These are phyloP conservation scores for Leptestheria dahalacensis DNA, from an alignment of 1,140 invertebrate species.

Conservation along the genomic window DNA sequence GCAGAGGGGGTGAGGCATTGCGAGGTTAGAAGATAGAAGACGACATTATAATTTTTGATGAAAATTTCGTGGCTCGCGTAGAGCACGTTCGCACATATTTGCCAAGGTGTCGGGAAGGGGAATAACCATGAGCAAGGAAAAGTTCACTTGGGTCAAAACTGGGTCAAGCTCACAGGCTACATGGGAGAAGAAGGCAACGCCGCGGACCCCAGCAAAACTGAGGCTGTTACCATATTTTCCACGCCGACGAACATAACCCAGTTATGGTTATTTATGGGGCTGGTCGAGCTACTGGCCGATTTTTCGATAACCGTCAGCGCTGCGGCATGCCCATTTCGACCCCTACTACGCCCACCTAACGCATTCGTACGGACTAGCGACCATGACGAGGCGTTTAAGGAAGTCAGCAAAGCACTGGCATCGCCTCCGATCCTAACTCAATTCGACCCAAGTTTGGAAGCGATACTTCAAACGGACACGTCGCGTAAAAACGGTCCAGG, in stretches of 20 bases:
- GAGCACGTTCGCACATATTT: slow-evolving; percentile 21
- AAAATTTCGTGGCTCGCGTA: slow-evolving; percentile 17
- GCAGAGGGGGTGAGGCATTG: slow-evolving; percentile 18
- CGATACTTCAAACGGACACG: slow-evolving; percentile 17
- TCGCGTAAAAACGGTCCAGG: slow-evolving; percentile 14
- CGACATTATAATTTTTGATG: slow-evolving; percentile 23
- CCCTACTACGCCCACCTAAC: slow-evolving; percentile 1
- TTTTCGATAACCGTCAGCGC: slow-evolving; percentile 1
- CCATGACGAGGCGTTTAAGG: slow-evolving; percentile 9
- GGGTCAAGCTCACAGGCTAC: neutral
- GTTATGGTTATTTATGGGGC: slow-evolving; percentile 8
- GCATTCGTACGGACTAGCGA: slow-evolving; percentile 8
- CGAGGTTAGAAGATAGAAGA: slow-evolving; percentile 22
- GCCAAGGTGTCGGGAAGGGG: slow-evolving; percentile 6
- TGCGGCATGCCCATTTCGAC: neutral
- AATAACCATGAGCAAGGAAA: neutral
- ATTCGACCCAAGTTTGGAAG: slow-evolving; percentile 16
- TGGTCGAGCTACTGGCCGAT: slow-evolving; percentile 8
- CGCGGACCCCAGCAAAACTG: slow-evolving; percentile 16
- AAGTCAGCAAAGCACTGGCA: neutral
- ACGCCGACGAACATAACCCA: slow-evolving; percentile 11
- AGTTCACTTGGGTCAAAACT: neutral
- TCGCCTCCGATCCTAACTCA: slow-evolving; percentile 6
- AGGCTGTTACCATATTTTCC: slow-evolving; percentile 12
- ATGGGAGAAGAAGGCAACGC: slow-evolving; percentile 15